Base-by-base conservation (phyloP, 2,888 invertebrate species). In the Drosophila cracens region DNA sequence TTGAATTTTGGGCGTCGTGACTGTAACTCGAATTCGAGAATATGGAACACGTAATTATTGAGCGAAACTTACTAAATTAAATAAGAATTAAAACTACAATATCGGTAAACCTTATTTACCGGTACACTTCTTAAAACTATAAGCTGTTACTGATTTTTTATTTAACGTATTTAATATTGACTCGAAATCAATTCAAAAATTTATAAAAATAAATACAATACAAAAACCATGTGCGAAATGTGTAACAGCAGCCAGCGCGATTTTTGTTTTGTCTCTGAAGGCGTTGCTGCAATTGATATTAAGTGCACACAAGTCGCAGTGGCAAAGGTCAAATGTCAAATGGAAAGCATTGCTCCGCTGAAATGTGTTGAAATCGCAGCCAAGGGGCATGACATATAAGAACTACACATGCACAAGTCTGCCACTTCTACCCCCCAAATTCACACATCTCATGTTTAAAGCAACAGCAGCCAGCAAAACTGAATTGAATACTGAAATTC, bases 241-340 rank as follows among this genome's bases (percentile, higher is more conserved):
- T 38, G 8, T 8, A 18, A 18, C 18, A 7, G 18, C 18, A 8
- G 4, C 2, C 16, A 25, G 21, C 4, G 4, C 2, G 13, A 34
- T 5, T 11, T 11, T 11, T 43, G 18, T 36, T 25, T 16, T 11
- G n/a, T 27, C 7, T 27, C 27, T 13, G n/a, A 38, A 27, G n/a
- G 13, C 38, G 8, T n/a, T 4, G 8, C 2, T 56, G 18, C 38
- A 54, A 54, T 34, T 54, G 27, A 13, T 38, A 18, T 38, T 27
- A n/a, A 54, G 13, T 27, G 36, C 36, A 38, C 18, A n/a, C 27
- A n/a, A 56, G 38, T 27, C n/a, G 13, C 38, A 27, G n/a, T 29
- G 38, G 25, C 13, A n/a, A 36, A 56, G 56, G n/a, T 56, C 38
- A 56, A 56, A 56, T n/a, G 56, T 56, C 56, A 38, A 56, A 5